A percentile compares a stretch with the other conserved stretches of the same genome.
These are phyloP conservation scores for Xestia rhomboidea DNA, from an alignment of 2,888 invertebrate genomes.

Conservation along the genomic window DNA sequence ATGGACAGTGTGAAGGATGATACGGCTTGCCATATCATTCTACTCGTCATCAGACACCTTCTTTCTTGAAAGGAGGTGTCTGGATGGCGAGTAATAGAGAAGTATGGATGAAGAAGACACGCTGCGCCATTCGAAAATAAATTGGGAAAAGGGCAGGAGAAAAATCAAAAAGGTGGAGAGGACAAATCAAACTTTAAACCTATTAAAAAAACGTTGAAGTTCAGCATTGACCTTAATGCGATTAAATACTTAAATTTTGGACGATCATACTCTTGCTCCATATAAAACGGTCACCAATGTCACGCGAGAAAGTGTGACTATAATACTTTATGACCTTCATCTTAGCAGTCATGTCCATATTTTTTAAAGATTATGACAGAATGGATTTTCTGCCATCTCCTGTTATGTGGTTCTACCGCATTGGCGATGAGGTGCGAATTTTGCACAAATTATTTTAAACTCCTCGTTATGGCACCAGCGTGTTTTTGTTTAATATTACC, in stretches of 20 bases:
- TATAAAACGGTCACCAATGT: background rate
- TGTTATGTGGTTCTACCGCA: slow-evolving; percentile 37
- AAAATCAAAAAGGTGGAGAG: background rate
- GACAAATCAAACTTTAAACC: background rate
- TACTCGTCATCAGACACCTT: no score
- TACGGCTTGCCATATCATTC: no score
- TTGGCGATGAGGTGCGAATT: slow-evolving; percentile 61
- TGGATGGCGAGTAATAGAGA: no score
- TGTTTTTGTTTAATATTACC: slow-evolving; percentile 61
- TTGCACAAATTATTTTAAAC: slow-evolving; percentile 60
- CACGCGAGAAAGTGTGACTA: no score
- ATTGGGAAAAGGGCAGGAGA: no score
- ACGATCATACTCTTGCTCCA: background rate
- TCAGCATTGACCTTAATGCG: background rate
- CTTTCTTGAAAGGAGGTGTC: no score
- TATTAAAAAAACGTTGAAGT: background rate
- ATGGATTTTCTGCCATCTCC: slow-evolving; percentile 27
- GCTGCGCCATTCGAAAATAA: no score
- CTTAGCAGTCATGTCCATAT: background rate
- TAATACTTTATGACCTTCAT: background rate
- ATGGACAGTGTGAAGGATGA: no score
- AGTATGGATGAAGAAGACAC: no score
- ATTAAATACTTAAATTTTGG: background rate
- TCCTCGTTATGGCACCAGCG: slow-evolving; percentile 50
- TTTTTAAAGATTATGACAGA: background rate